Percentiles rank a stretch among this genome's conserved stretches.
Evolutionary conservation across 2,113 vertebrate genomes (phyloP).

Genomic region (Rhinopomastus cyanomelas): DNA sequence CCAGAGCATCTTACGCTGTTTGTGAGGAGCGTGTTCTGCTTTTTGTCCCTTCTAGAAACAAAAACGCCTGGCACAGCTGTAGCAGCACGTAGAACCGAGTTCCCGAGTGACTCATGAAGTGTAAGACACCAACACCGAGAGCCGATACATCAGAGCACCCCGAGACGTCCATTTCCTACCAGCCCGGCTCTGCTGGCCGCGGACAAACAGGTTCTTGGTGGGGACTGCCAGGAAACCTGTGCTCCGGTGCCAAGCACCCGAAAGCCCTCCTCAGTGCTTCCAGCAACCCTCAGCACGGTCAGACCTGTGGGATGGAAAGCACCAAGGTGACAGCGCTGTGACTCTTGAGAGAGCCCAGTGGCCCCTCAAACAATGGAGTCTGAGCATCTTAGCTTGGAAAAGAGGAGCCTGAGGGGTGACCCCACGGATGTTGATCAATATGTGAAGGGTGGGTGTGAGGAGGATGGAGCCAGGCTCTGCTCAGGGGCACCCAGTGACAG

Average conservation of each 20-base stretch:
- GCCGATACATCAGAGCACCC: neutral
- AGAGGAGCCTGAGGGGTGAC: no score
- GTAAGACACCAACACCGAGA: neutral
- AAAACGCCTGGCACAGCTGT: neutral
- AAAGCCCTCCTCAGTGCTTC: neutral
- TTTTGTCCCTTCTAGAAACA: neutral
- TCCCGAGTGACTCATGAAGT: neutral
- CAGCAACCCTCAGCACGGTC: neutral
- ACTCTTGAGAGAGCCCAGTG: no score
- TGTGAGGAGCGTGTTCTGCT: neutral
- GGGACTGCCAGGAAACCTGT: neutral
- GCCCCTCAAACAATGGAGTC: no score
- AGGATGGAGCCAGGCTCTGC: no score
- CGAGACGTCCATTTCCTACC: neutral
- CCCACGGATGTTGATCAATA: no score
- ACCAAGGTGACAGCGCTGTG: accelerated
- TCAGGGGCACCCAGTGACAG: no score
- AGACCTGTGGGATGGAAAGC: neutral
- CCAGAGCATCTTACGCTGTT: neutral
- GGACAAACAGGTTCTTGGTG: neutral
- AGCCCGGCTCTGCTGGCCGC: neutral
- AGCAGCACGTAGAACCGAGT: neutral
- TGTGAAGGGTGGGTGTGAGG: no score
- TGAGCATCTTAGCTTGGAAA: no score
- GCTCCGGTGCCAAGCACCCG: neutral